A percentile compares a stretch with the other conserved stretches of the same genome.
Conservation (phyloP, 2,888 invertebrate species). For the Apeira syringaria region DNA sequence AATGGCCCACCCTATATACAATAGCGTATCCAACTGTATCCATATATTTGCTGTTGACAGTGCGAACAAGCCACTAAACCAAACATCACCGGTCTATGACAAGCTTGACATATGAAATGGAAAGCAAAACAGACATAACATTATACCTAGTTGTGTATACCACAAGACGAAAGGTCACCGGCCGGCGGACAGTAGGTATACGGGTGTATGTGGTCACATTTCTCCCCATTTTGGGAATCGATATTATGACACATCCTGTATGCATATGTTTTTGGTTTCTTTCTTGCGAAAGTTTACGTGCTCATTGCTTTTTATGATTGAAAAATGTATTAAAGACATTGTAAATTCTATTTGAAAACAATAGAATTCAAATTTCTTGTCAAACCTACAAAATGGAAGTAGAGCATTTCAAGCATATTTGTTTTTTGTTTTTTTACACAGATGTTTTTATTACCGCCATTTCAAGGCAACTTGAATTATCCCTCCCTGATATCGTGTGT, state of each 20-base stretch:
- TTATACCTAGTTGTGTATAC: conserved; percentile 6
- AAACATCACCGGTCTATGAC: not conserved
- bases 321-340: too few relatives aligned
- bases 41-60: conserved; percentile 4
- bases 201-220: conserved; percentile 44
- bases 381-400: too few relatives aligned
- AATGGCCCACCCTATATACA: too few relatives aligned
- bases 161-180: conserved; percentile 43
- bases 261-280: conserved; percentile 29
- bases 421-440: too few relatives aligned
- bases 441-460: too few relatives aligned
- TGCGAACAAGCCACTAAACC: conserved; percentile 6
- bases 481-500: too few relatives aligned
- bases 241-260: conserved; percentile 41
- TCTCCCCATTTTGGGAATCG: conserved; percentile 69
- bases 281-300: conserved; percentile 17
- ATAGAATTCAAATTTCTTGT: too few relatives aligned
- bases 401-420: too few relatives aligned
- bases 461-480: too few relatives aligned
- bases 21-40: too few relatives aligned
- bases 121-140: conserved; percentile 28
- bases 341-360: too few relatives aligned
- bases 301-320: too few relatives aligned
- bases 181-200: conserved; percentile 42
- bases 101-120: conserved; percentile 29